These are phyloP conservation scores for Agrypnus murinus DNA, from an alignment of 2,888 invertebrate species.

Conservation along the genomic window DNA sequence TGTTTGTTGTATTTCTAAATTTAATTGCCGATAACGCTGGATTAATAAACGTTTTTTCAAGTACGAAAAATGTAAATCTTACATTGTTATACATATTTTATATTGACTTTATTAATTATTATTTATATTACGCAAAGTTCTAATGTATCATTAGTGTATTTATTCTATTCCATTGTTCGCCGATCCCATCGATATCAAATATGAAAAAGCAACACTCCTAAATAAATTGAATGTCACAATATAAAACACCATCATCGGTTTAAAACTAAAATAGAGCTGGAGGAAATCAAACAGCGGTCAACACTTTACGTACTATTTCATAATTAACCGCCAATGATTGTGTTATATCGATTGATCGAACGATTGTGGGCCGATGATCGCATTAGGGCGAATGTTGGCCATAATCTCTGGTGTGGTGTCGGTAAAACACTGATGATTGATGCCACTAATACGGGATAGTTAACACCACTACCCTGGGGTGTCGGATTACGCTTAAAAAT, in stretches of 20 bases:
- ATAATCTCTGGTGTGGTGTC: conserved; percentile 62
- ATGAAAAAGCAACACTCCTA: no score
- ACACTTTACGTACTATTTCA: conserved; percentile 69
- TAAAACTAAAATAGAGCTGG: conserved; percentile 65
- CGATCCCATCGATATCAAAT: no score
- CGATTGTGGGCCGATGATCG: conserved; percentile 63
- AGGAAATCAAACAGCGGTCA: conserved; percentile 69
- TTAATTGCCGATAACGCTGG: conserved; percentile 8
- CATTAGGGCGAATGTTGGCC: conserved; percentile 63
- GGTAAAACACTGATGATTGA: conserved; percentile 67
- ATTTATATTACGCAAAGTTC: no score
- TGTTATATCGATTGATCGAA: conserved; percentile 68
- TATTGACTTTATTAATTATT: background rate
- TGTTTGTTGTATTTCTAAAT: conserved; percentile 11
- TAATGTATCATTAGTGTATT: no score
- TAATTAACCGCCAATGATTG: conserved; percentile 69
- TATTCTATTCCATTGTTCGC: no score
- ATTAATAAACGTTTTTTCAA: background rate
- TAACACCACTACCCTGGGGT: conserved; percentile 57
- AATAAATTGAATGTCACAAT: no score
- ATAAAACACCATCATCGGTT: conserved; percentile 51
- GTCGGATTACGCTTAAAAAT: conserved; percentile 57
- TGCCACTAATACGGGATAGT: conserved; percentile 61
- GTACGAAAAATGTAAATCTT: background rate
- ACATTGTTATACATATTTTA: conserved; percentile 9